Percentiles rank a stretch among this genome's conserved stretches.
phyloP scores from a whole-genome alignment of 2,113 vertebrate genomes.

The Abramis brama region DNA sequence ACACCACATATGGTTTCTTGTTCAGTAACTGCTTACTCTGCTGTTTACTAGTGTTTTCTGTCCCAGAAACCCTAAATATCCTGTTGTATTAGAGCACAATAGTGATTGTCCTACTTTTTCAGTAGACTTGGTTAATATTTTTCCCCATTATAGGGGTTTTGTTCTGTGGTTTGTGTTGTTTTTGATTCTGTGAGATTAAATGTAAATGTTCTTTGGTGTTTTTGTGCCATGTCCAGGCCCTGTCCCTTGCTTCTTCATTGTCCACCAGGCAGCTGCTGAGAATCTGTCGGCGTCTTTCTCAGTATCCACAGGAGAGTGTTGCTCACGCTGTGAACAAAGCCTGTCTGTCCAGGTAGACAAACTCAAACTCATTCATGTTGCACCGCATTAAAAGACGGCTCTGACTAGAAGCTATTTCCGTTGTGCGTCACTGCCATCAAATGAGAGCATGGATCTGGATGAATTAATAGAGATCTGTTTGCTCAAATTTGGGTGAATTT shows the following conservation, averaged over 20 bases:
- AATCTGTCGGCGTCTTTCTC: conserved; percentile 88
- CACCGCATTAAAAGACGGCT: too few species aligned
- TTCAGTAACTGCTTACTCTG: not conserved
- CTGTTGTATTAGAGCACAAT: not conserved
- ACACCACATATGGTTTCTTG: not conserved
- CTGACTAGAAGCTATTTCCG: too few species aligned
- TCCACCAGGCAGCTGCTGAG: conserved; percentile 92
- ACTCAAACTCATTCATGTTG: not conserved
- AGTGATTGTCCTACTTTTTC: not conserved
- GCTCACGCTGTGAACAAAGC: conserved; percentile 88
- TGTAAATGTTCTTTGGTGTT: conserved; percentile 20
- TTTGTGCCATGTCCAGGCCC: conserved; percentile 75
- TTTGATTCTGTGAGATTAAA: not conserved
- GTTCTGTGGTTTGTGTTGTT: not conserved
- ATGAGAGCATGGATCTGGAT: too few species aligned
- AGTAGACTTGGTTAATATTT: not conserved
- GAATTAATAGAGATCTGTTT: too few species aligned
- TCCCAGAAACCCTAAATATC: conserved; percentile 10
- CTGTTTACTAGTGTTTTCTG: not conserved
- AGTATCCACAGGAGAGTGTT: conserved; percentile 88
- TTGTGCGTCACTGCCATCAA: too few species aligned
- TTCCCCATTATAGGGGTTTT: not conserved
- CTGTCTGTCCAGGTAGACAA: conserved; percentile 90
- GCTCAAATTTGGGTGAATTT: too few species aligned
- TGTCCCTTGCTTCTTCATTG: conserved; percentile 90